These are phyloP conservation scores for Sinhomidia bicolor DNA, from an alignment of 2,888 invertebrate species.

Conservation along the genomic window DNA sequence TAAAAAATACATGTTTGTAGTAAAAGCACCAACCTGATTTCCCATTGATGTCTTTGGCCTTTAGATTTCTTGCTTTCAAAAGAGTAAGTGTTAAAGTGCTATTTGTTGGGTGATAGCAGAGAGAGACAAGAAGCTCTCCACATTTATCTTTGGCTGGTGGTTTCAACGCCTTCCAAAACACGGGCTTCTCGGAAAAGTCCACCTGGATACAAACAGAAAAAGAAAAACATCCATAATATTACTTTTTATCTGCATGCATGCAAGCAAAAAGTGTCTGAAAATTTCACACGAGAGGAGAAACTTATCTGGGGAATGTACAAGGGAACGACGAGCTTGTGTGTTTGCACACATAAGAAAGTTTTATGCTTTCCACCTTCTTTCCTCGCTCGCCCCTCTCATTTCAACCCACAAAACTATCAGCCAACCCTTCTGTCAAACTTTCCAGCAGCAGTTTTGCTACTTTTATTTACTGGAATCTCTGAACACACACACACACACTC, in stretches of 20 bases:
- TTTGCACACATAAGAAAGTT: slow-evolving; percentile 30
- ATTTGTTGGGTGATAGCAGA: slow-evolving; percentile 98
- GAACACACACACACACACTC: slow-evolving; percentile 9
- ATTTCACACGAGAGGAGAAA: slow-evolving; percentile 23
- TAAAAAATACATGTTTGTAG: too few species aligned
- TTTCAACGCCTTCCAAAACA: slow-evolving; percentile 96
- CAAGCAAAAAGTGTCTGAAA: slow-evolving; percentile 5
- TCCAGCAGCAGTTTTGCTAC: not conserved
- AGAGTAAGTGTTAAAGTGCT: slow-evolving; percentile 94
- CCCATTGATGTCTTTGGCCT: slow-evolving; percentile 98
- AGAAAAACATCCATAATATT: slow-evolving; percentile 20
- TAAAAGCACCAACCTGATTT: slow-evolving; percentile 90
- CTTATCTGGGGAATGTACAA: not conserved
- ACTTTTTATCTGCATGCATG: slow-evolving; percentile 18
- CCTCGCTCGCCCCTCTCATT: not conserved
- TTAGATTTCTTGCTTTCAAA: slow-evolving; percentile 95
- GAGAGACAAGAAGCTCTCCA: slow-evolving; percentile 94
- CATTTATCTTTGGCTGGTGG: slow-evolving; percentile 96
- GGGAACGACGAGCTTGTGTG: not conserved
- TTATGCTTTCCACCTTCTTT: slow-evolving; percentile 29
- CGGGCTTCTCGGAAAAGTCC: slow-evolving; percentile 94
- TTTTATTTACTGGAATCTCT: slow-evolving; percentile 12
- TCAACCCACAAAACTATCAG: not conserved
- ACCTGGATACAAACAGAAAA: slow-evolving; percentile 85
- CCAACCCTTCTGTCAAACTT: not conserved